phyloP scores from a whole-genome alignment of 2,888 invertebrate species.

The Apamea crenata region DNA sequence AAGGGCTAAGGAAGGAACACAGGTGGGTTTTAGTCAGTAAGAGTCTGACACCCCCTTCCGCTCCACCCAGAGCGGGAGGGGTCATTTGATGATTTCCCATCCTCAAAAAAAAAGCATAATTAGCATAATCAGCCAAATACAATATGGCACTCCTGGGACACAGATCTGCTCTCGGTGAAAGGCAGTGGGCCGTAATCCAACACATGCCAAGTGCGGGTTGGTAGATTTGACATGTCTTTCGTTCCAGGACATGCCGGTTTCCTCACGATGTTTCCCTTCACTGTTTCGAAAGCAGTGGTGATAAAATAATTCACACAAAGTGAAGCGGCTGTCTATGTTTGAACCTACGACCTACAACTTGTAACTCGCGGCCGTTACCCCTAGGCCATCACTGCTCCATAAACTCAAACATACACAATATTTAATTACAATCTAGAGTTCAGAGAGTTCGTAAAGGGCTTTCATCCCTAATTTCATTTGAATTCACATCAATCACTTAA shows the following conservation, averaged over 20 bases:
- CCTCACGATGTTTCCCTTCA: neutral
- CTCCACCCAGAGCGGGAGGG: no score
- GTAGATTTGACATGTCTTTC: neutral
- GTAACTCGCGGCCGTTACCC: no score
- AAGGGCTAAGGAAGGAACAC: no score
- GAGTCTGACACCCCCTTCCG: no score
- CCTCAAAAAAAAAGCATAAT: no score
- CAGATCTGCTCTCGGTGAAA: no score
- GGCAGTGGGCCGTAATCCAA: no score
- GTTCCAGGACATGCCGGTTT: neutral
- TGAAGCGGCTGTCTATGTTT: neutral
- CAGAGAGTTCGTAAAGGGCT: conserved; percentile 27
- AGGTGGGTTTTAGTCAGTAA: no score
- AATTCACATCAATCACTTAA: conserved; percentile 49
- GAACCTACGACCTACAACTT: neutral
- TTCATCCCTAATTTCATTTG: conserved; percentile 47
- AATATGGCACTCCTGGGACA: no score
- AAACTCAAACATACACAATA: conserved; percentile 1
- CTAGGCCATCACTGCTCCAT: no score
- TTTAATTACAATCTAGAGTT: conserved; percentile 25
- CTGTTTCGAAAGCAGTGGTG: neutral
- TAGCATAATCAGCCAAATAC: no score
- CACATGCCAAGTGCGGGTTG: neutral
- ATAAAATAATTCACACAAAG: neutral
- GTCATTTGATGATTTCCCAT: no score